Conservation (phyloP, 1,140 invertebrate species). For the Zaprionus ghesquierei region DNA sequence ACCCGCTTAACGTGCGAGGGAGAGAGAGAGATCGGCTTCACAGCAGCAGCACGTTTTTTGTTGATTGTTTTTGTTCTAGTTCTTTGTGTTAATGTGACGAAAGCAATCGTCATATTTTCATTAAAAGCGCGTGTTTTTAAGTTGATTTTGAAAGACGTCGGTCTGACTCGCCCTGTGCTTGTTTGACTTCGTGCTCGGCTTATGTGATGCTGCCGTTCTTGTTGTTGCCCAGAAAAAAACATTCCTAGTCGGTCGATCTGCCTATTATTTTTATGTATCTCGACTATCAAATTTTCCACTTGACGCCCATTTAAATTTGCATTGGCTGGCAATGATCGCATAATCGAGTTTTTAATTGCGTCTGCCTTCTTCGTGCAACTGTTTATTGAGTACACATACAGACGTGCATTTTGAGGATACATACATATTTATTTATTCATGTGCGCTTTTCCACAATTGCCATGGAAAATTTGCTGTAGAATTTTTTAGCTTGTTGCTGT, state of each 20-base stretch:
- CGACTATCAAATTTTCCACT: not conserved
- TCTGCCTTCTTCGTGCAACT: not conserved
- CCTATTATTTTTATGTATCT: not conserved
- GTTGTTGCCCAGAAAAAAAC: not conserved
- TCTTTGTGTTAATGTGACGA: no score
- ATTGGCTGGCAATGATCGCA: not conserved
- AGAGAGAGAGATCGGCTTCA: not conserved
- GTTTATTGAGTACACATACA: not conserved
- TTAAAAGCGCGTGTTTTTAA: not conserved
- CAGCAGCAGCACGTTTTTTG: not conserved
- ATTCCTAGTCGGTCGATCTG: no score
- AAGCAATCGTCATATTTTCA: not conserved
- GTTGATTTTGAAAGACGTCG: conserved; percentile 14
- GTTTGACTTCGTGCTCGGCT: conserved; percentile 9
- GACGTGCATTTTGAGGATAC: no score
- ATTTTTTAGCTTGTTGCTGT: no score
- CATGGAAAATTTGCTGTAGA: not conserved
- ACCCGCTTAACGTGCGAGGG: not conserved
- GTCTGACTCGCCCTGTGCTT: conserved; percentile 19
- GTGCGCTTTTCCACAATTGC: not conserved
- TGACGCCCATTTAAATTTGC: not conserved
- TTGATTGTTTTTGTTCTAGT: not conserved
- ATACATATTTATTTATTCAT: not conserved
- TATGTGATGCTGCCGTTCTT: no score
- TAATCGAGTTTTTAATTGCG: not conserved